Evolutionary conservation across 2,797 vertebrate genomes (phyloP).

Genomic region (Cuniculus paca): DNA sequence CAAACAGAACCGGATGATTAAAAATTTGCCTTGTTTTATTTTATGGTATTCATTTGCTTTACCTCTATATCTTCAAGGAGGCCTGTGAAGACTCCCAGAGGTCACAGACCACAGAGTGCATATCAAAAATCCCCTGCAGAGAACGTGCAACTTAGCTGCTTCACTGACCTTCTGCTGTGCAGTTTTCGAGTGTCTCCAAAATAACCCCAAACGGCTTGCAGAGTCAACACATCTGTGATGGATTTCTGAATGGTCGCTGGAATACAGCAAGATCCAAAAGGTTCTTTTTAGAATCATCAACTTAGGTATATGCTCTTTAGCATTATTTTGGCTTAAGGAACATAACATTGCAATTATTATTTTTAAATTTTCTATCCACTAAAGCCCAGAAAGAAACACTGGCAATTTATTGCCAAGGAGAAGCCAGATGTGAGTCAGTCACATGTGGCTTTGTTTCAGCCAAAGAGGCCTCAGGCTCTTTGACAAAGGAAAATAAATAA

Average conservation of each 20-base stretch:
- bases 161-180: not conserved
- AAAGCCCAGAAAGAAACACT: not conserved
- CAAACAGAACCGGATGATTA: not conserved
- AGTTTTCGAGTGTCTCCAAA: not conserved
- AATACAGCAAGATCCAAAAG: not conserved
- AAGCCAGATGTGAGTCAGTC: not conserved
- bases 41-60: not conserved
- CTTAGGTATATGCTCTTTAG: not conserved
- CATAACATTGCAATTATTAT: not conserved
- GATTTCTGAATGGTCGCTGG: not conserved
- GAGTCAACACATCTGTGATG: not conserved
- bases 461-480: not conserved
- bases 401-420: not conserved
- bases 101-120: not conserved
- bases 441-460: not conserved
- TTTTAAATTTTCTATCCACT: not conserved
- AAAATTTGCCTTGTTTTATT: not conserved
- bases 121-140: not conserved
- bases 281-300: not conserved
- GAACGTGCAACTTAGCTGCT: fast-evolving
- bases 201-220: not conserved
- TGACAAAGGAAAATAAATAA: not conserved
- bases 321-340: not conserved
- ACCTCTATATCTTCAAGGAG: not conserved
- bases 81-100: not conserved